These are phyloP conservation scores for Gastrophysa polygoni DNA, from an alignment of 2,888 invertebrate genomes.

Conservation along the genomic window DNA sequence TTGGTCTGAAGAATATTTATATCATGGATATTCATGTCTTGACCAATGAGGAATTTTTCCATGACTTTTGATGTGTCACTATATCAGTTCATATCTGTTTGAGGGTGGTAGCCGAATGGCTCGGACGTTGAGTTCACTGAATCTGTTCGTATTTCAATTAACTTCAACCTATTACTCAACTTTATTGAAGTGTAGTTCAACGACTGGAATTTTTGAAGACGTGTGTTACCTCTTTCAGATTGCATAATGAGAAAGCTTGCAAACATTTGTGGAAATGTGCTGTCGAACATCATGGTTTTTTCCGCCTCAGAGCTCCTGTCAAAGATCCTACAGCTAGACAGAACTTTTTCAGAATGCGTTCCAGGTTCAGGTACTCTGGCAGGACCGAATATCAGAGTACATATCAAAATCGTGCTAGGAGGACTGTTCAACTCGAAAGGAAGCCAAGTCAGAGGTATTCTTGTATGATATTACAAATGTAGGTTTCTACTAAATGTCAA, in stretches of 20 bases:
- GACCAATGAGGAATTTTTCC: no score
- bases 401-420: constrained; percentile 84
- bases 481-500: background rate
- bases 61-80: no score
- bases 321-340: constrained; percentile 89
- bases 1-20: no score
- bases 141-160: no score
- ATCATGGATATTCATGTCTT: no score
- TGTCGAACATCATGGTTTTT: constrained; percentile 99
- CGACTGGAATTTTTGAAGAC: background rate
- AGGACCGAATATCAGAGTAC: constrained; percentile 98
- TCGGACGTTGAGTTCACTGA: no score
- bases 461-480: background rate
- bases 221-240: constrained; percentile 59
- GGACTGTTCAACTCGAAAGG: constrained; percentile 95
- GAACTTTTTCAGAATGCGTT: constrained; percentile 98
- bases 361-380: constrained; percentile 86
- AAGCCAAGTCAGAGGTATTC: constrained; percentile 86
- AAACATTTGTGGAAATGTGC: constrained; percentile 99
- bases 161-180: no score
- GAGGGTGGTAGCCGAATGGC: no score
- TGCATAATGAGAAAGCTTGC: constrained; percentile 96
- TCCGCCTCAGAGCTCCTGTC: constrained; percentile 88
- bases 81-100: no score
- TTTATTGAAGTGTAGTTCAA: no score